These are phyloP conservation scores for Acrocephalus scirpaceus DNA, from an alignment of 2,797 vertebrate genomes.

Conservation along the genomic window DNA sequence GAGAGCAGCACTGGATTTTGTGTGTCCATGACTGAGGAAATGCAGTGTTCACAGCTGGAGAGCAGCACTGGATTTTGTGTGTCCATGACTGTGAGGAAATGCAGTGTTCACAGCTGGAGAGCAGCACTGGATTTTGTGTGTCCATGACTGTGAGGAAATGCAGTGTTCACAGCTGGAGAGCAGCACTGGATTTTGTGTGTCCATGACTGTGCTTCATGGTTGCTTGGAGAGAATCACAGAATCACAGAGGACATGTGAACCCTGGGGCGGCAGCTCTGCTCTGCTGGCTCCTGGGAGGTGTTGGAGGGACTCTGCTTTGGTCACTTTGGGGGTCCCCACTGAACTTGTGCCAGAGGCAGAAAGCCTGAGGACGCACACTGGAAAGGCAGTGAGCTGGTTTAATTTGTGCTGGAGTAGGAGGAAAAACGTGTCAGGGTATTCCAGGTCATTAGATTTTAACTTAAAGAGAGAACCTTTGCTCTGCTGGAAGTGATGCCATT, in stretches of 20 bases:
- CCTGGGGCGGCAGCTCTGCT: neutral
- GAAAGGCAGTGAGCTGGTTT: neutral
- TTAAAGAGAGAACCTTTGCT: neutral
- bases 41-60: neutral
- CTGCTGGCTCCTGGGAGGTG: neutral
- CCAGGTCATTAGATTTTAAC: neutral
- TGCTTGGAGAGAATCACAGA: neutral
- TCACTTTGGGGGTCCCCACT: neutral
- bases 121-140: too few relatives aligned
- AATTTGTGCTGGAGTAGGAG: neutral
- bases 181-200: neutral
- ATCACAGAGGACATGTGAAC: neutral
- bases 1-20: too few relatives aligned
- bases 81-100: too few relatives aligned
- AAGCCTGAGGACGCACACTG: neutral
- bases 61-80: neutral
- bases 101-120: too few relatives aligned
- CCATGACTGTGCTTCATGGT: accelerated
- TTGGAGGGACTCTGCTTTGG: neutral
- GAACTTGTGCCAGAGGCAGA: neutral
- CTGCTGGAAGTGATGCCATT: accelerated
- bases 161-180: neutral
- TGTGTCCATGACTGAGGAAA: neutral
- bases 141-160: neutral
- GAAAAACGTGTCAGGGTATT: neutral